phyloP scores from a whole-genome alignment of 2,113 vertebrate genomes.

The Platysteira castanea region DNA sequence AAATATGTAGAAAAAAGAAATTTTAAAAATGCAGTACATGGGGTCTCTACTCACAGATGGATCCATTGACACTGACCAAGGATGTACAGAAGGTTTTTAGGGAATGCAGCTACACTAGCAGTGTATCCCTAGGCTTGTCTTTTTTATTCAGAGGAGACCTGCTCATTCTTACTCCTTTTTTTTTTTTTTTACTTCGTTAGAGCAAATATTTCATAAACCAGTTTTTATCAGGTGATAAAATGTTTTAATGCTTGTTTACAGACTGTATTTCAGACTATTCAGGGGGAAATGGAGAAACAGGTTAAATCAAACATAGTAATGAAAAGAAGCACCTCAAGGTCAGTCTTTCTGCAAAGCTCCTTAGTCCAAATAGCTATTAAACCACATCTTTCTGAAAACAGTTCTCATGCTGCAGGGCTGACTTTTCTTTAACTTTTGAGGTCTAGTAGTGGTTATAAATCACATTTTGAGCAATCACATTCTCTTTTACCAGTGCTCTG shows the following conservation, averaged over 20 bases:
- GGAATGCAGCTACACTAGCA: neutral
- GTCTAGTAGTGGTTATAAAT: neutral
- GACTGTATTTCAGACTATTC: neutral
- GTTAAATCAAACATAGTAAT: neutral
- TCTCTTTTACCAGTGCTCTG: neutral
- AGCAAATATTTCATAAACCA: neutral
- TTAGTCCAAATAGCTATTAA: neutral
- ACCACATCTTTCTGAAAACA: neutral
- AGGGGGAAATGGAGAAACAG: neutral
- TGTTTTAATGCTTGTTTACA: neutral
- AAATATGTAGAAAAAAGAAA: neutral
- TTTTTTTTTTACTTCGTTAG: neutral
- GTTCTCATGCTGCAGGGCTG: neutral
- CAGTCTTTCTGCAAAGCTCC: neutral
- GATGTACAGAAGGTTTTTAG: neutral
- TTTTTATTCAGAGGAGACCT: neutral
- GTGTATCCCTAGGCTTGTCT: neutral
- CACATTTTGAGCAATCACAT: neutral
- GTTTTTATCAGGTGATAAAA: neutral
- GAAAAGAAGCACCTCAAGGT: neutral
- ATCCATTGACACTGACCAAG: neutral
- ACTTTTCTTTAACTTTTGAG: neutral
- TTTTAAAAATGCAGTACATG: fast-evolving
- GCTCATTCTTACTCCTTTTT: neutral
- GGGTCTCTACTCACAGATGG: neutral